Base-by-base conservation (phyloP, 2,888 invertebrate genomes). In the Pseudococcus jackbeardsleyi region DNA sequence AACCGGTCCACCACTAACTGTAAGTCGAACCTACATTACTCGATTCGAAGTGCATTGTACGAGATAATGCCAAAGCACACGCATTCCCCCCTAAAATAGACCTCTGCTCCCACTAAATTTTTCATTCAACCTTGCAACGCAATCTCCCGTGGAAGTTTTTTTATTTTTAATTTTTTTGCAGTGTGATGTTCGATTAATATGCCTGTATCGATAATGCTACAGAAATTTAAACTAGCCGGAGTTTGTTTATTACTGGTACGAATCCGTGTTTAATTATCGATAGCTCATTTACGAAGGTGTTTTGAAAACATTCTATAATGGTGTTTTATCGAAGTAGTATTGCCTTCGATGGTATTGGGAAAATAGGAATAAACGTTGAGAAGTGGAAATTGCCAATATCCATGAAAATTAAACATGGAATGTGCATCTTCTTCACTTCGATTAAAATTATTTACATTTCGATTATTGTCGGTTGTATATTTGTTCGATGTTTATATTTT, bases 91-190 rank as follows among this genome's bases (percentile, higher is more conserved):
- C 42, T 9, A 46, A 17, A 82, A 46, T 19, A 22, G 46, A 82
- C 79, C 79, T 79, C 77, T 46, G 79, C 79, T 46, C 79, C 79
- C 79, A 82, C 79, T 82, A 82, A 72, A 82, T 82, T 82, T 82
- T 82, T 82, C 22, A 82, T 46, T 82, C 79, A 82, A 82, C 79
- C 79, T 82, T 82, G 79, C 79, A 82, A 82, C 79, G 79, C 46
- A 82, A 46, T 82, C 42, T 42, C 79, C 79, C 11, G 19, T 46
- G 33, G 33, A 72, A 72, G 33, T 82, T 79, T 79, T 79, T 82
- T 82, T n/a, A 79, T 39, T 77, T 33, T 46, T 82, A 42, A 42
- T 82, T 82, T 82, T 82, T 82, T 46, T 82, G 8, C 19, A 19
- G 11, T 46, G 17, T 46, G 79, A 82, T 82, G 79, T 46, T 72